Percentiles rank a stretch among this genome's conserved stretches.
Conservation (phyloP, 1,140 invertebrate genomes). For the Paramacrobiotus metropolitanus region DNA sequence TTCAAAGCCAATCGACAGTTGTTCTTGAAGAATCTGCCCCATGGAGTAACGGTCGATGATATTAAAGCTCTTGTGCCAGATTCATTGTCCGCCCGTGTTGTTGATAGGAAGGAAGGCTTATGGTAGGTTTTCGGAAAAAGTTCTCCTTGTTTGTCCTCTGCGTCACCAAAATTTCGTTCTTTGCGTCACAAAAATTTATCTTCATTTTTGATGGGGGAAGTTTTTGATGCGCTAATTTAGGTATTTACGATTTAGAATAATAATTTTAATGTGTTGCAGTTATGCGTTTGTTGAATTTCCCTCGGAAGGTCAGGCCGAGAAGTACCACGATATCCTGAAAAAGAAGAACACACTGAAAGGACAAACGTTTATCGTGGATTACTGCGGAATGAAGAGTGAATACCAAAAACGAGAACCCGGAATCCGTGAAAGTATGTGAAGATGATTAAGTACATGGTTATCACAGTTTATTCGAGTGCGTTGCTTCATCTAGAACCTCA, state of each 20-base stretch:
- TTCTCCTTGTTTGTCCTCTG: background rate
- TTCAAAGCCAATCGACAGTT: background rate
- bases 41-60: background rate
- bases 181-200: background rate
- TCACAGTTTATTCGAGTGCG: too few relatives aligned
- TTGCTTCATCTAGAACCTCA: too few relatives aligned
- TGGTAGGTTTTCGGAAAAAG: background rate
- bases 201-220: too few relatives aligned
- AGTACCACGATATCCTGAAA: background rate
- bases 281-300: background rate
- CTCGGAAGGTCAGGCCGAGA: background rate
- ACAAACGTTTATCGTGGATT: slow-evolving; percentile 4
- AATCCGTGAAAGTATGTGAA: background rate
- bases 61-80: background rate
- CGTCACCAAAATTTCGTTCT: background rate
- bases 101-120: background rate
- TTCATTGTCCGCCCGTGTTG: background rate
- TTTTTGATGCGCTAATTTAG: too few relatives aligned
- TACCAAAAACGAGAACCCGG: background rate
- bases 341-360: slow-evolving; percentile 2
- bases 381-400: background rate
- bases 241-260: too few relatives aligned
- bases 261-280: too few relatives aligned
- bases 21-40: background rate
- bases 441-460: too few relatives aligned